These are phyloP conservation scores for Paraescarpia echinospica DNA, from an alignment of 1,140 invertebrate genomes.

Conservation along the genomic window DNA sequence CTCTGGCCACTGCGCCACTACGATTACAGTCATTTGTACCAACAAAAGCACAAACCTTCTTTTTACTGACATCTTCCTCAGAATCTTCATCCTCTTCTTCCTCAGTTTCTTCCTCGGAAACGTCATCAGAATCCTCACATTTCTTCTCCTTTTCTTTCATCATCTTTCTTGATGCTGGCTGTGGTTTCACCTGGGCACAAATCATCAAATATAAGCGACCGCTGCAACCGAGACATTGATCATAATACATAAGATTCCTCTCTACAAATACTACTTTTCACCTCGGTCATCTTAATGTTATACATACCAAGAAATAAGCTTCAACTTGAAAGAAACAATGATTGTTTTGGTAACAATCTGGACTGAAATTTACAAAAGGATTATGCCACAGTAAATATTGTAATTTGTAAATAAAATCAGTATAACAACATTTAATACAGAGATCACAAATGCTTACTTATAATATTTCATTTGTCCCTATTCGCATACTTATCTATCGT, in stretches of 20 bases:
- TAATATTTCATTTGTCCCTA: too few relatives aligned
- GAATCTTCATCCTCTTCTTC: background rate
- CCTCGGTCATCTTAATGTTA: too few relatives aligned
- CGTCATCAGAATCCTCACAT: background rate
- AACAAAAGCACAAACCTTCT: background rate
- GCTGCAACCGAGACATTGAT: background rate
- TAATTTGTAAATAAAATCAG: background rate
- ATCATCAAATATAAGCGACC: background rate
- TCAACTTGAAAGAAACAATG: background rate
- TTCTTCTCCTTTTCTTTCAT: background rate
- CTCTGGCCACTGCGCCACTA: too few relatives aligned
- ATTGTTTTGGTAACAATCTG: background rate
- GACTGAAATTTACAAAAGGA: background rate
- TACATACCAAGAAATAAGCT: too few relatives aligned
- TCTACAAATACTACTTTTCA: too few relatives aligned
- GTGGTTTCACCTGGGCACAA: background rate
- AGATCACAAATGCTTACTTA: background rate
- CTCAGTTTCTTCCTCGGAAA: background rate
- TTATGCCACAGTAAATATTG: background rate
- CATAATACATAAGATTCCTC: too few relatives aligned
- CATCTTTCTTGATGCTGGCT: background rate
- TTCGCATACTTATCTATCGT: background rate
- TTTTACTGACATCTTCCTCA: background rate
- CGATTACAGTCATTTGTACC: too few relatives aligned
- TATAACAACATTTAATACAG: background rate